Percentiles rank a stretch among this genome's conserved stretches.
phyloP scores from a whole-genome alignment of 1,140 invertebrate genomes.

The Lutraria rhynchaena region DNA sequence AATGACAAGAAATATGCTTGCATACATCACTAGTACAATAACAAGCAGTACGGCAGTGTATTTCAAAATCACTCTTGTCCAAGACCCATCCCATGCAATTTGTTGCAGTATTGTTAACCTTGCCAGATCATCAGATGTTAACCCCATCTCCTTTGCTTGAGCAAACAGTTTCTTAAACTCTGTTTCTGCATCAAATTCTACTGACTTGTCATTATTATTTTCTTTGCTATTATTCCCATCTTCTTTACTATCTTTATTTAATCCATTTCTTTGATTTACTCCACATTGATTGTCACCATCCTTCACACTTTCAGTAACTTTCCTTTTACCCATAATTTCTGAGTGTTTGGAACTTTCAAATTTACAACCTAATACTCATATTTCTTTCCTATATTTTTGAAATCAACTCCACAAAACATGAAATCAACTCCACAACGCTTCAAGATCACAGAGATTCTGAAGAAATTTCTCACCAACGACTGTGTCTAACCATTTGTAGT shows the following conservation, averaged over 20 bases:
- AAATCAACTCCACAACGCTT: too few species aligned
- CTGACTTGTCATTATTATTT: not conserved
- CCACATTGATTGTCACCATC: too few species aligned
- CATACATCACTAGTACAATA: conserved; percentile 44
- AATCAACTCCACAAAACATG: too few species aligned
- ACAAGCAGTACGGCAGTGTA: conserved; percentile 12
- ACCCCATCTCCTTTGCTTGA: conserved; percentile 67
- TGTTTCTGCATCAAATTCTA: conserved; percentile 51
- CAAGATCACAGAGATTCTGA: too few species aligned
- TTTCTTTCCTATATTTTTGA: too few species aligned
- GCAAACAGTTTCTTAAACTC: conserved; percentile 70
- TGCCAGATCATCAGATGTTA: conserved; percentile 67
- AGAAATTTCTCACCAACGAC: too few species aligned
- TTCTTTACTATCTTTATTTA: not conserved
- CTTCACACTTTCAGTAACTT: too few species aligned
- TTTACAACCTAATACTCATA: too few species aligned
- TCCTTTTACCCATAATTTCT: too few species aligned
- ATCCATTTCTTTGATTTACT: too few species aligned
- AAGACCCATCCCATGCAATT: conserved; percentile 41
- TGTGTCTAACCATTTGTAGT: too few species aligned
- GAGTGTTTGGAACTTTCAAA: too few species aligned
- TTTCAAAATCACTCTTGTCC: conserved; percentile 37
- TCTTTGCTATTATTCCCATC: conserved; percentile 31
- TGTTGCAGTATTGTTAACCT: conserved; percentile 60
- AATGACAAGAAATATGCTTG: conserved; percentile 55